Percentiles rank a stretch among this genome's conserved stretches.
phyloP scores from a whole-genome alignment of 2,797 vertebrate genomes.

The Monodelphis domestica region DNA sequence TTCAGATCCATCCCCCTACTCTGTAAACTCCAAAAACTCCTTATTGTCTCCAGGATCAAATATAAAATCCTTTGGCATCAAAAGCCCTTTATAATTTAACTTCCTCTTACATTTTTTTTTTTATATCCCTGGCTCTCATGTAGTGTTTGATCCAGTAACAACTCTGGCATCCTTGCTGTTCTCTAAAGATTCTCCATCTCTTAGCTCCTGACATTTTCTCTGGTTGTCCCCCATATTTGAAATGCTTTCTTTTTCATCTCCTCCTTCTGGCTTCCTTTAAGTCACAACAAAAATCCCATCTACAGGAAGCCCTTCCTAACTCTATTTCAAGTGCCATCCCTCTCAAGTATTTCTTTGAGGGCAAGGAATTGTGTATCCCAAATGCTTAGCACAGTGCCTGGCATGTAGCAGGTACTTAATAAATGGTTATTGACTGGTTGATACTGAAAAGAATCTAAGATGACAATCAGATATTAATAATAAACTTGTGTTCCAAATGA shows the following conservation, averaged over 20 bases:
- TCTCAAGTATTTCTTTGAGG: background rate
- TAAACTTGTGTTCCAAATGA: background rate
- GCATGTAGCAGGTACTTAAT: background rate
- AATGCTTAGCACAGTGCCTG: no score
- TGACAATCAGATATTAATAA: background rate
- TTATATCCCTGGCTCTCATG: no score
- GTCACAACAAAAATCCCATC: background rate
- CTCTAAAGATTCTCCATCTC: background rate
- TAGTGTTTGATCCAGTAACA: background rate
- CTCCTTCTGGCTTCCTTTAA: background rate
- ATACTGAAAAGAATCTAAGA: background rate
- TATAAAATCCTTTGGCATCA: no score
- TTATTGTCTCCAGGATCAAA: no score
- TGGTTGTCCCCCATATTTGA: background rate
- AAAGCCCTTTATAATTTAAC: no score
- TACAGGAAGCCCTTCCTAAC: background rate
- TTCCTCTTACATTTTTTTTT: no score
- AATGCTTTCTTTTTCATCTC: background rate
- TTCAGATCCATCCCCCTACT: no score
- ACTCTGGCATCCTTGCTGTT: background rate
- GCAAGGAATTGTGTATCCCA: background rate
- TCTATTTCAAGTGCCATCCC: background rate
- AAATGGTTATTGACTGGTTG: background rate
- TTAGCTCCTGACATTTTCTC: background rate
- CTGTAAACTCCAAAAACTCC: no score